Evolutionary conservation across 2,113 vertebrate species (phyloP), one percentile per base, ranked within the genome.

Genomic region (Oxygymnocypris stewartii): DNA sequence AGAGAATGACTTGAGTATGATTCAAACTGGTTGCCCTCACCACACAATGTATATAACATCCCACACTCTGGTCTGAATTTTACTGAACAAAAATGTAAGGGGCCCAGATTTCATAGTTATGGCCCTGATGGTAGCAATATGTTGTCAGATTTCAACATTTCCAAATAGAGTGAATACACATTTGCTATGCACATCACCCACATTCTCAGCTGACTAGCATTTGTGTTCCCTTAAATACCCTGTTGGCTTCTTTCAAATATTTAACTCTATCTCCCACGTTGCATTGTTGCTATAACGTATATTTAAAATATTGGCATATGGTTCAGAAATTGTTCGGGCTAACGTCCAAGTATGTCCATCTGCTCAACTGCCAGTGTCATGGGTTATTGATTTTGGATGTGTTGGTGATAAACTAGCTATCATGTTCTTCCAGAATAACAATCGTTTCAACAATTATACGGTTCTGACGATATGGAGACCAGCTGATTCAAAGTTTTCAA

Each of bases 401-500:
- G 54, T 49, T 51, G 42, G 82, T 84, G 44, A 47, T 82, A 79
- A 80, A 81, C 63, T 35, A 85, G 59, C 47, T 77, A 59, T 76
- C 78, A 88, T 77, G 71, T 69, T 73, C 78, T n/a, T 85, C 79
- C 65, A 77, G 84, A 76, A 82, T 65, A 61, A 51, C n/a, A 63
- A 81, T 88, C 61, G 57, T 51, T 84, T 54, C 54, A 74, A 59
- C 65, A 63, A 73, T 71, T 67, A 61, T 61, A 37, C 4, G 59
- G 25, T 76, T 80, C 51, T 65, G 28, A 69, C 54, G 54, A 40
- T 79, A 59, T 74, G 76, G 77, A 81, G 87, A 49, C 69, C 77
- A 84, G 75, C 82, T 75, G 87, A 88, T 75, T 57, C 28, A 4
- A 73, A 40, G 82, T 78, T 51, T 75, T 88, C 86, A 80, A 88